A percentile compares a stretch with the other conserved stretches of the same genome.
phyloP scores from a whole-genome alignment of 2,113 vertebrate genomes.

The western clawed frog (Xenopus tropicalis) region DNA sequence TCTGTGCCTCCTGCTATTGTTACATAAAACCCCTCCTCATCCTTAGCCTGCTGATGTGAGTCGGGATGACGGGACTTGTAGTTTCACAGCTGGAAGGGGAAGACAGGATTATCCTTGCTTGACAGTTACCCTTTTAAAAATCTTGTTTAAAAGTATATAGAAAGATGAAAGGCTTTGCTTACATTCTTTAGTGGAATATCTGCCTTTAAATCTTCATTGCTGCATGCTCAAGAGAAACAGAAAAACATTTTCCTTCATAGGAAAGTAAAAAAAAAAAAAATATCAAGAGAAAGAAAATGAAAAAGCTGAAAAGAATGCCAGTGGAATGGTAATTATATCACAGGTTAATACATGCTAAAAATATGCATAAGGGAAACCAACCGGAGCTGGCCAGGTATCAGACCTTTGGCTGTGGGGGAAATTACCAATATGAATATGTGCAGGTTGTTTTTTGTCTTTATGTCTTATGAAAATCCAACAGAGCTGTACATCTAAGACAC shows the following conservation, averaged over 20 bases:
- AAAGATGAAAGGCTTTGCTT: not conserved
- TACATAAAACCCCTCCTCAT: not conserved
- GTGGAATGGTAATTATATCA: slow-evolving; percentile 8
- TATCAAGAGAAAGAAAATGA: not conserved
- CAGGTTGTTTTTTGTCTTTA: too few species aligned
- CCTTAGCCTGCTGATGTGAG: not conserved
- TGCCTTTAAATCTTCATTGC: not conserved
- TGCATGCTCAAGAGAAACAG: too few species aligned
- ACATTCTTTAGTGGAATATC: slow-evolving; percentile 20
- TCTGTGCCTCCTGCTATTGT: not conserved
- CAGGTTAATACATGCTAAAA: slow-evolving; percentile 26
- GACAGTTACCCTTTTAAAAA: too few species aligned
- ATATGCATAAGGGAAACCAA: slow-evolving; percentile 1
- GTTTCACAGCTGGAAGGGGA: too few species aligned
- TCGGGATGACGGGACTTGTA: too few species aligned
- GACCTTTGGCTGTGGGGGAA: not conserved
- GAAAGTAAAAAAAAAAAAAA: too few species aligned
- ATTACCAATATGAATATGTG: too few species aligned
- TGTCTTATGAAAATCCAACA: not conserved
- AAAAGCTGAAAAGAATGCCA: slow-evolving; percentile 26
- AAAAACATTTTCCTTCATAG: too few species aligned
- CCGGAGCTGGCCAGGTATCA: not conserved
- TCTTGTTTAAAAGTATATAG: too few species aligned
- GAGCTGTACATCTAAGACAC: too few species aligned
- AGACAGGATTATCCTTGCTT: too few species aligned